Evolutionary conservation across 2,888 invertebrate genomes (phyloP), one percentile per base, ranked within the genome.

Genomic region (Ametastegia equiseti): DNA sequence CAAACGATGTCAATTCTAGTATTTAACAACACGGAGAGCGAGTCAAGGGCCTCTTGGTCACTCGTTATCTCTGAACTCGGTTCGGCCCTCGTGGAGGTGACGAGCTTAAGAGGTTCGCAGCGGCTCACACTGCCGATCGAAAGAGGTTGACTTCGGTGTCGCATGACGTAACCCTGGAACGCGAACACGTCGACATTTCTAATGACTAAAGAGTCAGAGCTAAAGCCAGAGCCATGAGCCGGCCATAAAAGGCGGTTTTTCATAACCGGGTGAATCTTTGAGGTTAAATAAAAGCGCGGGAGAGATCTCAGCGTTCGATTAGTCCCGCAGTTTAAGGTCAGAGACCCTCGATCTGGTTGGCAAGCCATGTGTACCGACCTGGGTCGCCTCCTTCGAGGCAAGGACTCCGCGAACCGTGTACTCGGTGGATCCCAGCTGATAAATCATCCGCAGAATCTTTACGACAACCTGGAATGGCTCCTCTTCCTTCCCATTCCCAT

Each of bases 1-100:
- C 87, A 90, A 90, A 89, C 85, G 89, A 88, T 90, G 90, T 90
- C 89, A 90, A 90, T 87, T 90, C 87, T 84, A 84, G 88, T 89
- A 90, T 90, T 90, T 90, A 90, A 89, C 88, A 88, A 89, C 89
- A 89, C 85, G 82, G 85, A 86, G 82, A n/a, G 85, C 84, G 84
- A 87, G 88, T 88, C 88, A 87, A 87, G 89, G 87, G 89, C 87
- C 87, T 87, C 86, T 85, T 0, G 45, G 19, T 11, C 5, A 45
- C 27, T 45, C 3, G 23, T 45, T 30, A 45, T 71, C 45, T 23
- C 47, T 5, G 3, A 13, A 15, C 27, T 60, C 27, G n/a, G n/a
- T 13, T 5, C 11, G 30, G 23, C n/a, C 15, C 11, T 71, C 47
- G 11, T 19, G 39, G 36, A 75, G 75, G 54, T 75, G 71, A 71